A percentile compares a stretch with the other conserved stretches of the same genome.
Conservation (phyloP, 2,113 vertebrate genomes). For the Xiphias gladius region DNA sequence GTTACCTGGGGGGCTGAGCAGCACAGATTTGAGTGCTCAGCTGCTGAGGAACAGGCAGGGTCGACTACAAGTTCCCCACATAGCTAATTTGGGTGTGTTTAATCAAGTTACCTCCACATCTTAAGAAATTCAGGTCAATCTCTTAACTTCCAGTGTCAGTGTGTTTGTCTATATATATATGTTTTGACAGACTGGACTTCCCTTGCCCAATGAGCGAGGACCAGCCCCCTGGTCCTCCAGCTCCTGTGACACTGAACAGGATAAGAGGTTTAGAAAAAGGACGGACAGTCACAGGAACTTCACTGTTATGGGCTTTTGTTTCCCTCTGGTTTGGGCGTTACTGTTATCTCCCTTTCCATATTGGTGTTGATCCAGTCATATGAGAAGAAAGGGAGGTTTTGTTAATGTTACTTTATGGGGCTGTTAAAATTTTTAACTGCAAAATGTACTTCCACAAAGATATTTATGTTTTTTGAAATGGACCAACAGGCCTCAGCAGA, state of each 20-base stretch:
- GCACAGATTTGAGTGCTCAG: constrained; percentile 59
- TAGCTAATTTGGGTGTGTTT: constrained; percentile 78
- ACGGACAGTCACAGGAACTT: constrained; percentile 18
- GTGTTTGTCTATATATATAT: neutral
- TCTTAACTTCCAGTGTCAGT: constrained; percentile 3
- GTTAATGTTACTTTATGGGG: neutral
- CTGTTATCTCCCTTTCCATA: constrained; percentile 16
- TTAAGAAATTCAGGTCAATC: neutral
- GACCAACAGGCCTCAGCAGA: neutral
- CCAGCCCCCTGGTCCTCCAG: neutral
- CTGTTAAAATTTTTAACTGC: neutral
- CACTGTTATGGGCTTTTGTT: constrained; percentile 39
- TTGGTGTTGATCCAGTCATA: constrained; percentile 4
- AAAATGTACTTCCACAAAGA: neutral
- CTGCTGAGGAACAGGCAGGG: constrained; percentile 59
- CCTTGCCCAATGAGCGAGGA: neutral
- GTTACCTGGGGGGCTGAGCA: constrained; percentile 36
- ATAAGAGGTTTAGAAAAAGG: constrained; percentile 29
- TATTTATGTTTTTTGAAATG: neutral
- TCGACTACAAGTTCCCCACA: constrained; percentile 64
- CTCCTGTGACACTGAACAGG: constrained; percentile 16
- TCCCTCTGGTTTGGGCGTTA: constrained; percentile 21
- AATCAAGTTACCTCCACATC: constrained; percentile 40
- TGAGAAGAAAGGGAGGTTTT: constrained; percentile 22
- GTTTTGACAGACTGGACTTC: neutral